These are phyloP conservation scores for Hemichromis elongatus DNA, from an alignment of 2,113 vertebrate species.

Conservation along the genomic window DNA sequence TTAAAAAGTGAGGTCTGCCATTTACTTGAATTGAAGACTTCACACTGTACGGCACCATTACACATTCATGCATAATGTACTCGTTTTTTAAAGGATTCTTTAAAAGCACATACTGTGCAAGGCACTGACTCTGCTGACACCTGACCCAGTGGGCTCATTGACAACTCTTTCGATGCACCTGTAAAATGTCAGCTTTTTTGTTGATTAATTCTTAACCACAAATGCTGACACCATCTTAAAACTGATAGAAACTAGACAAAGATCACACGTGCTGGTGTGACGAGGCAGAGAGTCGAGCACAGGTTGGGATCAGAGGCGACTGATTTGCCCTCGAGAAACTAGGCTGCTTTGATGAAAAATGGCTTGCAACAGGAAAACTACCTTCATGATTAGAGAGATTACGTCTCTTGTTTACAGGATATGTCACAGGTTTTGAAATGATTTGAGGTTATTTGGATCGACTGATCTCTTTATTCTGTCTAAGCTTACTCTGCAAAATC, in stretches of 20 bases:
- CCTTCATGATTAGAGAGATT: neutral
- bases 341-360: neutral
- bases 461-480: neutral
- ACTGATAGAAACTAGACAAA: neutral
- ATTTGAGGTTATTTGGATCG: neutral
- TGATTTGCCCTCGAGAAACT: neutral
- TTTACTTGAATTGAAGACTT: neutral
- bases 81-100: neutral
- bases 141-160: neutral
- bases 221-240: neutral
- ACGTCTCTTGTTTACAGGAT: fast-evolving
- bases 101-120: neutral
- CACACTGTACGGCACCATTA: neutral
- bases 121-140: neutral
- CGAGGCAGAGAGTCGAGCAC: neutral
- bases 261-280: neutral
- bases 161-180: neutral
- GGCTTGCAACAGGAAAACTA: neutral
- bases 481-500: neutral
- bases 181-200: neutral
- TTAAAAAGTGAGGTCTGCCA: neutral
- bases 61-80: neutral
- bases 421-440: neutral
- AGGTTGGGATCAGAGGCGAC: neutral
- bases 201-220: neutral